A percentile compares a stretch with the other conserved stretches of the same genome.
Conservation (phyloP, 1,140 invertebrate genomes). For the Drosophila subobscura region DNA sequence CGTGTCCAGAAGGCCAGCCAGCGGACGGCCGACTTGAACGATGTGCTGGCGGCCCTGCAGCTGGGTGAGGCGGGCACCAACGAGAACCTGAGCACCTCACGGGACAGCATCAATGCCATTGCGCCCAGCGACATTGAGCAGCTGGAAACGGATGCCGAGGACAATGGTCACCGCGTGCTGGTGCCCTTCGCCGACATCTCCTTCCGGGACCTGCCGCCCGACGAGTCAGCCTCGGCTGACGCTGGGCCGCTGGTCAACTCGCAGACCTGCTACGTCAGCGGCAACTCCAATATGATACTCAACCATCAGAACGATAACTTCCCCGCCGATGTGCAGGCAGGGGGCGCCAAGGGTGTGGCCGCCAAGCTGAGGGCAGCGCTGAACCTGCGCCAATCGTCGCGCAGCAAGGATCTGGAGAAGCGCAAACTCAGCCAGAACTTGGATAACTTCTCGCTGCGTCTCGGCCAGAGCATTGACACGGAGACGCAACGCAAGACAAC, state of each 20-base stretch:
- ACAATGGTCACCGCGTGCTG: conserved; percentile 73
- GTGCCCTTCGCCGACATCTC: conserved; percentile 78
- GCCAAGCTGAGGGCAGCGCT: conserved; percentile 22
- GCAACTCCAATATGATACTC: conserved; percentile 85
- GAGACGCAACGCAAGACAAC: conserved; percentile 59
- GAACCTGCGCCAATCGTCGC: conserved; percentile 47
- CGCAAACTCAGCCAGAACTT: conserved; percentile 84
- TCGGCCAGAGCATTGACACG: conserved; percentile 84
- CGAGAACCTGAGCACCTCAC: conserved; percentile 70
- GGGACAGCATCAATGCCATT: conserved; percentile 81
- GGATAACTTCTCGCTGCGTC: conserved; percentile 84
- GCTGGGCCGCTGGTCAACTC: conserved; percentile 62
- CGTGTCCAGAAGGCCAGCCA: conserved; percentile 14
- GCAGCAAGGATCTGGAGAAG: conserved; percentile 80
- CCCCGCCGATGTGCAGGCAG: conserved; percentile 60
- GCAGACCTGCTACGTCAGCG: conserved; percentile 78
- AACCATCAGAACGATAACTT: conserved; percentile 86
- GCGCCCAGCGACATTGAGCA: conserved; percentile 84
- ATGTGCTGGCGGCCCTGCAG: conserved; percentile 51
- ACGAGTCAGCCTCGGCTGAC: not conserved
- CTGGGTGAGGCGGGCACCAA: conserved; percentile 33
- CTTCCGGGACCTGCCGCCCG: conserved; percentile 32
- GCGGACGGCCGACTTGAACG: conserved; percentile 31
- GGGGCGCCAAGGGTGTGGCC: conserved; percentile 7
- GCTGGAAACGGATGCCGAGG: conserved; percentile 86